Percentiles rank a stretch among this genome's conserved stretches.
These are phyloP conservation scores for Drosophila lutescens DNA, from an alignment of 2,888 invertebrate genomes.

Conservation along the genomic window DNA sequence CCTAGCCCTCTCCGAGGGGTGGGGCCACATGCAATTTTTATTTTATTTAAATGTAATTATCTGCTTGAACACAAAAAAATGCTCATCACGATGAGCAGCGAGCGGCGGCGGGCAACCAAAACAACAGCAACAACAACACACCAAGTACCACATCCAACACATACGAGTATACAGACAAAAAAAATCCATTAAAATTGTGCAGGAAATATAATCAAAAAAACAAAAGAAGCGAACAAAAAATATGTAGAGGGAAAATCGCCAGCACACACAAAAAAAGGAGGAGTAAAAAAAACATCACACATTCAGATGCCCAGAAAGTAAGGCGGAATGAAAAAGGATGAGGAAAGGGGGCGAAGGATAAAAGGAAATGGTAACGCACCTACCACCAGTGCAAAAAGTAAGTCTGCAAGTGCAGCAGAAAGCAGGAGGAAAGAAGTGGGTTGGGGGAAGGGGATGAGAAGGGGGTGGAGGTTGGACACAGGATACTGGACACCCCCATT, in stretches of 20 bases:
- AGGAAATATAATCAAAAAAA: constrained; percentile 62
- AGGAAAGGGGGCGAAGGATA: neutral
- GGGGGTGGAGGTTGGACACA: neutral
- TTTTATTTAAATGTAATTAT: constrained; percentile 85
- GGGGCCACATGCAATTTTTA: constrained; percentile 82
- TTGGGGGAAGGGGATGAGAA: constrained; percentile 3
- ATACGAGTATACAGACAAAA: constrained; percentile 36
- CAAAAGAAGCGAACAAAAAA: constrained; percentile 44
- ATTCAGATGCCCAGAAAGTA: constrained; percentile 14
- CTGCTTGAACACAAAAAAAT: constrained; percentile 82
- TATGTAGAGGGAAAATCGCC: constrained; percentile 44
- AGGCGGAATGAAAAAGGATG: constrained; percentile 6
- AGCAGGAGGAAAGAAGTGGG: constrained; percentile 9
- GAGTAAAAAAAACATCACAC: constrained; percentile 13
- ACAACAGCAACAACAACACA: constrained; percentile 50
- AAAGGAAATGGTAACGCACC: constrained; percentile 5
- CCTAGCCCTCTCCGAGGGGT: constrained; percentile 6
- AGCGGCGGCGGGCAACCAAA: constrained; percentile 19
- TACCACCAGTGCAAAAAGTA: constrained; percentile 6
- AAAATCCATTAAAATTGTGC: constrained; percentile 71
- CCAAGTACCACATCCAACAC: constrained; percentile 34
- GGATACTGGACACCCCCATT: neutral
- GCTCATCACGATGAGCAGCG: constrained; percentile 76
- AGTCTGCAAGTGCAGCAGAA: constrained; percentile 14
- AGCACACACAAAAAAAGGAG: constrained; percentile 19